A percentile compares a stretch with the other conserved stretches of the same genome.
Conservation (phyloP, 2,797 vertebrate species). For the Gobio occitaniae region DNA sequence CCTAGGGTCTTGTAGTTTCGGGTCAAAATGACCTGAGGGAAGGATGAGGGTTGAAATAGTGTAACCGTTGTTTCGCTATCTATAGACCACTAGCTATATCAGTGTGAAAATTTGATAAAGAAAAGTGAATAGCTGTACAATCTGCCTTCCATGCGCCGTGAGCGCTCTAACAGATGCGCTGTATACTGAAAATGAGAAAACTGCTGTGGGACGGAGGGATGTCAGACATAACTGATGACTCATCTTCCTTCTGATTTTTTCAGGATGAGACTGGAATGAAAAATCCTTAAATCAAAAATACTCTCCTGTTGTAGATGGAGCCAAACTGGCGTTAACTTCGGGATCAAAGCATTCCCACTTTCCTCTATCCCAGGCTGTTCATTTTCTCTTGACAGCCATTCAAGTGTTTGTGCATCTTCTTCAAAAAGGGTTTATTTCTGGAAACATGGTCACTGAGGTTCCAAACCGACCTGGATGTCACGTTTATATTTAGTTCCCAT, state of each 20-base stretch:
- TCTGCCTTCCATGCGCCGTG: background rate
- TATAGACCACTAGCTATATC: background rate
- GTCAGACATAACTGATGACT: slow-evolving; percentile 30
- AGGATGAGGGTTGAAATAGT: background rate
- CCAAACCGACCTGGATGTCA: background rate
- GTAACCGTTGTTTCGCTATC: background rate
- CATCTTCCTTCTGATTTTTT: slow-evolving; percentile 8
- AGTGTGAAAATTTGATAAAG: background rate
- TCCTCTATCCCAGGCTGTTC: background rate
- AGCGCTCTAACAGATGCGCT: background rate
- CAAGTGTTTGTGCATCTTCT: background rate
- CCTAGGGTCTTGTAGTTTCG: too few relatives aligned
- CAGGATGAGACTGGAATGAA: slow-evolving; percentile 9
- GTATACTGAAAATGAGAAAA: background rate
- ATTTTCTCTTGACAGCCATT: background rate
- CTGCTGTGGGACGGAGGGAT: slow-evolving; percentile 15
- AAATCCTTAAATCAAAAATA: slow-evolving; percentile 20
- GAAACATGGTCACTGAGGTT: background rate
- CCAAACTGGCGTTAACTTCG: background rate
- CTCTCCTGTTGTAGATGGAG: background rate
- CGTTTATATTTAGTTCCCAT: slow-evolving; percentile 2
- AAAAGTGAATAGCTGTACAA: background rate
- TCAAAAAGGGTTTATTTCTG: slow-evolving; percentile 7
- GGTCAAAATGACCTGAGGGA: too few relatives aligned
- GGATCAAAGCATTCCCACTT: slow-evolving; percentile 21